Evolutionary conservation across 2,113 vertebrate species (phyloP).

Genomic region (Ariopsis seemanni): DNA sequence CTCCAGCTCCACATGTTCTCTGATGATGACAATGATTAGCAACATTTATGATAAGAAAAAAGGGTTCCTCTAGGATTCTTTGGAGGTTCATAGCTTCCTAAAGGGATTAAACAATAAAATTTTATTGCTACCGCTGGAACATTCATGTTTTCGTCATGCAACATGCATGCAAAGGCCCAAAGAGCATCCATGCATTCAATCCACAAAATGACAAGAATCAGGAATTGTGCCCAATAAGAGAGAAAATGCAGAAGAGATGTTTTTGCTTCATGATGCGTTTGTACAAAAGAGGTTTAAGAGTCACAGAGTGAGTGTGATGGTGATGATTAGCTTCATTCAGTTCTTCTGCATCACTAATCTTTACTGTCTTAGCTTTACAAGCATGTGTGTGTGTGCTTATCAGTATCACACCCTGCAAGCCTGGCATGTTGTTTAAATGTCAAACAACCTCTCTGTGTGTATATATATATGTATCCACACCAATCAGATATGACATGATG

Average conservation of each 20-base stretch:
- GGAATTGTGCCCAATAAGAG: no score
- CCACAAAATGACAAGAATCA: background rate
- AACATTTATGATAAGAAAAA: background rate
- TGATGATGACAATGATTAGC: background rate
- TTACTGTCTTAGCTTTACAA: background rate
- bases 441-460: background rate
- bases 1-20: background rate
- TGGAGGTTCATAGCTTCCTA: background rate
- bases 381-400: slow-evolving; percentile 16
- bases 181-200: background rate
- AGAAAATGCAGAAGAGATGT: background rate
- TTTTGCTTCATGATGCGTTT: background rate
- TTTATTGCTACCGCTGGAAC: background rate
- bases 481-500: no score
- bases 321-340: background rate
- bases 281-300: background rate
- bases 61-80: background rate
- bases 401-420: slow-evolving; percentile 48
- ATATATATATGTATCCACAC: no score
- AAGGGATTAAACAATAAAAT: background rate
- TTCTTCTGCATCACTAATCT: background rate
- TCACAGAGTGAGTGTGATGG: background rate
- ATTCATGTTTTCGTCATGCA: background rate
- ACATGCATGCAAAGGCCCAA: background rate
- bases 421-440: background rate